A percentile compares a stretch with the other conserved stretches of the same genome.
Conservation (phyloP, 2,888 invertebrate species). For the Aphelenchoides bicaudatus region DNA sequence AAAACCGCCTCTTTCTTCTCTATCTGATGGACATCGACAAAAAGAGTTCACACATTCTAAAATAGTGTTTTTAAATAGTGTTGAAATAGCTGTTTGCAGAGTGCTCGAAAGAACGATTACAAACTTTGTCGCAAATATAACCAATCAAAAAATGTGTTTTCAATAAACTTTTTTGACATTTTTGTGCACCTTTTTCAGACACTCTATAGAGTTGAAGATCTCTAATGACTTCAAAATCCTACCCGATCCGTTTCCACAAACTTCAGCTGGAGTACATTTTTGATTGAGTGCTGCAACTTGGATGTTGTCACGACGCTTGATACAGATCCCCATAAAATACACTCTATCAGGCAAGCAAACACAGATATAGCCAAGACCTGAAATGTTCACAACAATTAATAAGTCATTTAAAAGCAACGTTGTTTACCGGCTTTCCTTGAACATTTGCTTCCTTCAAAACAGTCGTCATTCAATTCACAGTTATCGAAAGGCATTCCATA, state of each 20-base stretch:
- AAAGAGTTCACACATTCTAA: constrained; percentile 33
- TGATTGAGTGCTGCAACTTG: constrained; percentile 33
- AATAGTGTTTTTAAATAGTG: too few relatives aligned
- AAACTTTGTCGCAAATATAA: too few relatives aligned
- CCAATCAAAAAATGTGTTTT: too few relatives aligned
- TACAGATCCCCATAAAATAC: constrained; percentile 40
- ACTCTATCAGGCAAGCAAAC: constrained; percentile 39
- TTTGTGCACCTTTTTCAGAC: too few relatives aligned
- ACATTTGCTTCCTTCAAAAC: constrained; percentile 39
- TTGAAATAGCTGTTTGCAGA: too few relatives aligned
- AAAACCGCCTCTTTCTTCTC: constrained; percentile 42
- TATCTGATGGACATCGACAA: constrained; percentile 38
- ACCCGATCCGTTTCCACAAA: constrained; percentile 48
- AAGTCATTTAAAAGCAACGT: too few relatives aligned
- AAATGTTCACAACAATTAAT: too few relatives aligned
- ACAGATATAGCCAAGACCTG: constrained; percentile 47
- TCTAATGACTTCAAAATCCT: too few relatives aligned
- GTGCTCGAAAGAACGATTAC: too few relatives aligned
- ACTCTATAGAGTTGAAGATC: too few relatives aligned
- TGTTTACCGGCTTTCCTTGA: constrained; percentile 18
- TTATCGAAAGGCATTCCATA: constrained; percentile 2
- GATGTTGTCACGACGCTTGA: constrained; percentile 31
- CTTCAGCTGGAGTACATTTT: constrained; percentile 32
- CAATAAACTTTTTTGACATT: too few relatives aligned
- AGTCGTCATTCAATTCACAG: constrained; percentile 28